These are phyloP conservation scores for Hirudo medicinalis DNA, from an alignment of 1,140 invertebrate species.

Conservation along the genomic window DNA sequence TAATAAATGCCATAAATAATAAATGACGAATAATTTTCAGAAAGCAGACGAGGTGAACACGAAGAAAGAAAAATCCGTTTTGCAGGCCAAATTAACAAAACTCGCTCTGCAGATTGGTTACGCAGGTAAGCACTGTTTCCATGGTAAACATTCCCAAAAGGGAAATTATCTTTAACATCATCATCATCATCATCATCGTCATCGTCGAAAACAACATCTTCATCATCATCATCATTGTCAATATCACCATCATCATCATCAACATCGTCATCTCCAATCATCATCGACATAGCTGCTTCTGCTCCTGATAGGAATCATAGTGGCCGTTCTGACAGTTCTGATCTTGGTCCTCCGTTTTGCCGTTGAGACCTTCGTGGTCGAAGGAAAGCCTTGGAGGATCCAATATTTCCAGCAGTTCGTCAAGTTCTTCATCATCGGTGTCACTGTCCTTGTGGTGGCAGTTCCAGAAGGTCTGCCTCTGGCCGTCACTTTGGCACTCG, in stretches of 20 bases:
- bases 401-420: conserved; percentile 27
- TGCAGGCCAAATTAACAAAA: conserved; percentile 96
- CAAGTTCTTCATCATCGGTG: conserved; percentile 91
- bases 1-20: too few relatives aligned
- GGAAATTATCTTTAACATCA: too few relatives aligned
- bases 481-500: conserved; percentile 86
- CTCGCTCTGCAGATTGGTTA: conserved; percentile 98
- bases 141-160: background rate
- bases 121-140: conserved; percentile 52
- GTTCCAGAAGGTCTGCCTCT: conserved; percentile 92
- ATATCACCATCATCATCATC: too few relatives aligned
- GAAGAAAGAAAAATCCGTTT: conserved; percentile 63
- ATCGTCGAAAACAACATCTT: too few relatives aligned
- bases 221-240: too few relatives aligned
- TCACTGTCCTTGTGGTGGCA: conserved; percentile 94
- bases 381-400: conserved; percentile 58
- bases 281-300: background rate
- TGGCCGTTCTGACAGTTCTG: conserved; percentile 83
- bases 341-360: conserved; percentile 87
- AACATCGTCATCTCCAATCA: background rate
- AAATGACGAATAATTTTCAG: too few relatives aligned
- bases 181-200: conserved; percentile 17
- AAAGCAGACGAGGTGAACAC: conserved; percentile 5
- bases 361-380: conserved; percentile 66
- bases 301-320: conserved; percentile 58